Base-by-base conservation (phyloP, 2,888 invertebrate species). In the Philereme vetulata region DNA sequence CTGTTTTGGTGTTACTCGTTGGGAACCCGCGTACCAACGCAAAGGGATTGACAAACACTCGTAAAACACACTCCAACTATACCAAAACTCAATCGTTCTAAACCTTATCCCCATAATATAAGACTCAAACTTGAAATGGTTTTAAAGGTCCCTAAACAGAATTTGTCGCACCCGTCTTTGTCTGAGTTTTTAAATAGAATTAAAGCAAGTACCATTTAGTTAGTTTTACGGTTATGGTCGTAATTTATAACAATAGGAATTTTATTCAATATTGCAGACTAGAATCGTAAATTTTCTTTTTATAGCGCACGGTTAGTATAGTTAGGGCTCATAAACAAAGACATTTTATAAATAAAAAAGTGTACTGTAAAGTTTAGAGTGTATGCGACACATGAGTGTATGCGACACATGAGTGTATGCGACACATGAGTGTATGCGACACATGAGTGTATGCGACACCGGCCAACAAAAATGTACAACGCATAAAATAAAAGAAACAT, bases 21-120 rank as follows among this genome's bases (percentile, higher is more conserved):
- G 21, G 21, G 21, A 21, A 21, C 21, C 21, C 21, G 2, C 35
- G 7, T 7, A 36, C 35, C 1, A n/a, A n/a, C 35, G 7, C 35
- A 36, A 7, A 36, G 1, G 34, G 51, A 45, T 44, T 47, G 1
- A 36, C 35, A 36, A 36, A 44, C 57, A 42, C 9, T 44, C 45
- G 32, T 53, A 38, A 36, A 57, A 47, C 47, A 54, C 33, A 53
- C 21, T 21, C 21, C 21, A 21, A 21, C 21, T 34, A 10, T 8
- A 54, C 33, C 48, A 33, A 6, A 53, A 45, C 36, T 42, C 7
- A 53, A 53, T 58, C 7, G 7, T 36, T 6, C 5, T 55, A 3
- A 43, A 53, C 60, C 50, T 44, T 65, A 60, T 8, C 36, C 32
- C 57, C 5, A 52, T 5, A 42, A 7, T 7, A 57, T 60, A 65